Evolutionary conservation across 2,888 invertebrate genomes (phyloP), one percentile per base, ranked within the genome.

Genomic region (Griposia aprilina): DNA sequence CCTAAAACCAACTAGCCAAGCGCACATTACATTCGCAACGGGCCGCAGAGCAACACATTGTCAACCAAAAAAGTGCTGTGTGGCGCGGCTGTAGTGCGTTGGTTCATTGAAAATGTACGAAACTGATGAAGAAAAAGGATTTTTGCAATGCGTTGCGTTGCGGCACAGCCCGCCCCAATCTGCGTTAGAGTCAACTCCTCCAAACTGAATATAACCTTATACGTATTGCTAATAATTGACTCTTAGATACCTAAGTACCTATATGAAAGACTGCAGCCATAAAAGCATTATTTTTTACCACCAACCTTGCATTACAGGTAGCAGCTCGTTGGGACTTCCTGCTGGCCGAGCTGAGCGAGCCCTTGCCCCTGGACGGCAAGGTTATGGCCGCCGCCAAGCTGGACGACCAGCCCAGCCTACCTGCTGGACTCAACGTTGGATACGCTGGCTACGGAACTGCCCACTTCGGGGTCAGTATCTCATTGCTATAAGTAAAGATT

Each of bases 241-340:
- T 26, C 41, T 26, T 41, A 26, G 15, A 17, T 52, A 41, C 20
- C n/a, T 45, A 45, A 45, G 45, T 45, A n/a, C n/a, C n/a, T n/a
- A 8, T 45, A 45, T 57, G 60, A 20, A 41, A 41, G 1, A n/a
- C 26, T 26, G 13, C 50, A 17, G n/a, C 8, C n/a, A 59, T 48
- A 10, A 41, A 60, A 55, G n/a, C 41, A 23, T 7, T 74, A 5
- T 20, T 30, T 78, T 45, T 41, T 17, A 85, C 17, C 8, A 15
- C 0, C 26, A 59, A 69, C 15, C 3, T 72, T 30, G 10, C 41
- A 20, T 85, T 78, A 15, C 89, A 97, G 96, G 95, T 97, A 41
- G 95, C 92, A 52, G 97, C 96, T 15, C 91, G 93, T 74, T 96
- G 93, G 93, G 97, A 97, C 91, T 96, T 94, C 90, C 80, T 97